Evolutionary conservation across 2,888 invertebrate species (phyloP), one percentile per base, ranked within the genome.

Genomic region (Quadroppia sp.): DNA sequence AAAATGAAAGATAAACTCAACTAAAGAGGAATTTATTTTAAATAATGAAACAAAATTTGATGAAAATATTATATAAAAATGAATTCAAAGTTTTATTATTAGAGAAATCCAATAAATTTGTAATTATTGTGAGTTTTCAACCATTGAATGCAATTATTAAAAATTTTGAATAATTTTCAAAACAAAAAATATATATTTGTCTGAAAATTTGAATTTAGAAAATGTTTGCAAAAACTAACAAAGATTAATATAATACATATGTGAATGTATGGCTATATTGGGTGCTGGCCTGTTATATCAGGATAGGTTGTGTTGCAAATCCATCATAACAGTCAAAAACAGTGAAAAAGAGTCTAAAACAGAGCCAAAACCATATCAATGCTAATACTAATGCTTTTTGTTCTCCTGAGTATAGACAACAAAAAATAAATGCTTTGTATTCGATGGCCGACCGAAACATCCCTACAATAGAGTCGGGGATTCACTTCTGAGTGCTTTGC

Each of bases 391-490:
- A 67, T 67, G 67, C 42, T 67, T 67, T 67, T 67, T 67, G 36
- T 36, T 67, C 67, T 67, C 67, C 15, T 13, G 36, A 40, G 67
- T 67, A 67, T 67, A 67, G 40, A 32, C 40, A 67, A 67, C 67
- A 67, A 67, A 67, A 67, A 67, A 67, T 67, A 67, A 67, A 36
- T 67, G 67, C 67, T 67, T 67, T 67, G 67, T 67, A 40, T 67
- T 67, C 32, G 67, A n/a, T 40, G 67, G 67, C 32, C 67, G 36
- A 67, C 40, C 40, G 50, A 23, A 53, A 25, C 53, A 53, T 9
- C 23, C 9, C 23, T 53, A 67, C 67, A 67, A 67, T 40, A 40
- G 40, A 67, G 40, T 11, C 30, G 7, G 20, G 67, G 36, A 67
- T 67, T 67, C 40, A 67, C 67, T 59, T 30, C 59, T 30, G 17